These are phyloP conservation scores for Hoplodrina blanda DNA, from an alignment of 2,888 invertebrate genomes.

Conservation along the genomic window DNA sequence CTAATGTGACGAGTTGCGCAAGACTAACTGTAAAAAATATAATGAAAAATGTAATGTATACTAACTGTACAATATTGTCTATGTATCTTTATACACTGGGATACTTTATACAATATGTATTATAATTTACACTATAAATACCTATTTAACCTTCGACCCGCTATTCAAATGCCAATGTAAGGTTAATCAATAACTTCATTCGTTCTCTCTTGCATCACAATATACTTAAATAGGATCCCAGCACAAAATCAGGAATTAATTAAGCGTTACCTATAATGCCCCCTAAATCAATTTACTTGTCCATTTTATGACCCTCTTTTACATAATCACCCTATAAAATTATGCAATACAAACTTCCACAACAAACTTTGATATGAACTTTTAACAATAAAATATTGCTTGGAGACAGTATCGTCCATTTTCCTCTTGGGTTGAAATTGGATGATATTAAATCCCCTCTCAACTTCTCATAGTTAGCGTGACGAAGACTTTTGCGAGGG, in stretches of 20 bases:
- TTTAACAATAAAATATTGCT: conserved; percentile 42
- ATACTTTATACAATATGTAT: neutral
- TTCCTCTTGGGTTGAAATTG: conserved; percentile 35
- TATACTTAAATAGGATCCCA: conserved; percentile 32
- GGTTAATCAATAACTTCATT: conserved; percentile 64
- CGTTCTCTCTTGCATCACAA: neutral
- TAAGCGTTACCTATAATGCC: conserved; percentile 7
- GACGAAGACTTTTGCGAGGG: conserved; percentile 24
- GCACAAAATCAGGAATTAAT: conserved; percentile 20
- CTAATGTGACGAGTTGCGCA: no score
- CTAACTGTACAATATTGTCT: no score
- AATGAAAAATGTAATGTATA: no score
- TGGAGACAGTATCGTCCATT: conserved; percentile 30
- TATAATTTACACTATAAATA: conserved; percentile 46
- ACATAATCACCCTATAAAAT: conserved; percentile 45
- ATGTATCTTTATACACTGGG: no score
- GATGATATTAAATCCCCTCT: conserved; percentile 38
- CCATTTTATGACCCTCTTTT: conserved; percentile 36
- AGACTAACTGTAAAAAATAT: no score
- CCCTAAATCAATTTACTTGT: conserved; percentile 26
- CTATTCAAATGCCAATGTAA: conserved; percentile 70
- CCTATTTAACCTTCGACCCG: conserved; percentile 46
- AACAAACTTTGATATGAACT: conserved; percentile 45
- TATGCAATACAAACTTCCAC: conserved; percentile 36
- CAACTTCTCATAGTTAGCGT: conserved; percentile 46